These are phyloP conservation scores for Branchinecta sandiegonensis DNA, from an alignment of 2,888 invertebrate species.

Conservation along the genomic window DNA sequence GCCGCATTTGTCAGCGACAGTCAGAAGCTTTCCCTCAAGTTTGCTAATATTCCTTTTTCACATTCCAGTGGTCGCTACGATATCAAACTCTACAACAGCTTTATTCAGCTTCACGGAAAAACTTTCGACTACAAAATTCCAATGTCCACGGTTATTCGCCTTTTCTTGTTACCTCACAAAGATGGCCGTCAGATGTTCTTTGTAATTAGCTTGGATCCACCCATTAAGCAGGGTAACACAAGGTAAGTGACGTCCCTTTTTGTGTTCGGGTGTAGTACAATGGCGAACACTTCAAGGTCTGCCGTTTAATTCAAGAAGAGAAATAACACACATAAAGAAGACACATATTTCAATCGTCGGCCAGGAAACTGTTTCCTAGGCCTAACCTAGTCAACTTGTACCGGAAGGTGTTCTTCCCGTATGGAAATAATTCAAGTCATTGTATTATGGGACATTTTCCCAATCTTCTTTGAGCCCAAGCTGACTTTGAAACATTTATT, in stretches of 20 bases:
- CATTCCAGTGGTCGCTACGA: conserved; percentile 82
- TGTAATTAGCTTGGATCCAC: conserved; percentile 93
- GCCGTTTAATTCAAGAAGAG: too few species aligned
- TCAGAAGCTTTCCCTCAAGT: too few species aligned
- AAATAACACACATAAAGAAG: too few species aligned
- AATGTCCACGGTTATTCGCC: conserved; percentile 81
- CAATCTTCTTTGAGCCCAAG: too few species aligned
- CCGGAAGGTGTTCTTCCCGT: too few species aligned
- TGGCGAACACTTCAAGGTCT: not conserved
- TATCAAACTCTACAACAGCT: conserved; percentile 81
- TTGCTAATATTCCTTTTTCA: conserved; percentile 27
- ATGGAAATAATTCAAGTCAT: too few species aligned
- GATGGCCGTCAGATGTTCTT: conserved; percentile 97
- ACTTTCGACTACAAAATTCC: conserved; percentile 99
- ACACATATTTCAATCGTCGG: too few species aligned
- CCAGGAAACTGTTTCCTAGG: too few species aligned
- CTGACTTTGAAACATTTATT: too few species aligned
- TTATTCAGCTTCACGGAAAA: conserved; percentile 88
- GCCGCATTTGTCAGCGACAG: too few species aligned
- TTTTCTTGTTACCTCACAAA: conserved; percentile 90
- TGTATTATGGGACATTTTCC: too few species aligned
- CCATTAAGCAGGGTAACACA: conserved; percentile 98
- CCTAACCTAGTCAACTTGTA: too few species aligned
- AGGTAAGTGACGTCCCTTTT: conserved; percentile 35
- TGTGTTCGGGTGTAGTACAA: not conserved